Conservation (phyloP, 92 coral and sea anemone genomes). For the Zoanthus gigantus region DNA sequence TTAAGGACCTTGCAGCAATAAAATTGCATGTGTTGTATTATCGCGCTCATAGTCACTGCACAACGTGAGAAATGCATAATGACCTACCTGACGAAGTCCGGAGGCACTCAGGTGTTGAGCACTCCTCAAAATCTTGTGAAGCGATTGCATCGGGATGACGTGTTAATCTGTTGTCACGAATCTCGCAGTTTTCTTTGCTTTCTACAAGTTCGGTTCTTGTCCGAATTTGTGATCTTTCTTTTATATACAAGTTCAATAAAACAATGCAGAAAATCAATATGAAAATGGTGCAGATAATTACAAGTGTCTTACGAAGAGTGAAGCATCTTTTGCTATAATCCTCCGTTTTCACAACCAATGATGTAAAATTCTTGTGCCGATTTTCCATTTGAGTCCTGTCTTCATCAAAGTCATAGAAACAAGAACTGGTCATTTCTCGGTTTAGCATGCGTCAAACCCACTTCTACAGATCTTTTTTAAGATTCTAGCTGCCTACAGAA, state of each 20-base stretch:
- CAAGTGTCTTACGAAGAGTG: constrained; percentile 61
- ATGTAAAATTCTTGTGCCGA: background rate
- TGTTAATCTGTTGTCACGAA: constrained; percentile 17
- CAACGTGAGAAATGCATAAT: background rate
- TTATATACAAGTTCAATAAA: constrained; percentile 70
- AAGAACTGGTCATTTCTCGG: constrained; percentile 17
- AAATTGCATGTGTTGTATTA: background rate
- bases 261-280: constrained; percentile 71
- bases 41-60: background rate
- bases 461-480: background rate
- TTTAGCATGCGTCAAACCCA: background rate
- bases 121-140: constrained; percentile 2
- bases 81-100: constrained; percentile 41
- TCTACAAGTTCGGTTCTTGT: background rate
- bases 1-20: background rate
- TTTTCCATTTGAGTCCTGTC: background rate
- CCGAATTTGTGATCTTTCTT: constrained; percentile 28
- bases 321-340: constrained; percentile 24
- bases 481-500: background rate
- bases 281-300: constrained; percentile 56
- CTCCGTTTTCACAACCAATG: constrained; percentile 13
- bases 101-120: constrained; percentile 31
- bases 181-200: background rate
- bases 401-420: background rate
- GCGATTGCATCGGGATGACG: constrained; percentile 14